Evolutionary conservation across 2,888 invertebrate species (phyloP).

Genomic region (Sycophila texana): DNA sequence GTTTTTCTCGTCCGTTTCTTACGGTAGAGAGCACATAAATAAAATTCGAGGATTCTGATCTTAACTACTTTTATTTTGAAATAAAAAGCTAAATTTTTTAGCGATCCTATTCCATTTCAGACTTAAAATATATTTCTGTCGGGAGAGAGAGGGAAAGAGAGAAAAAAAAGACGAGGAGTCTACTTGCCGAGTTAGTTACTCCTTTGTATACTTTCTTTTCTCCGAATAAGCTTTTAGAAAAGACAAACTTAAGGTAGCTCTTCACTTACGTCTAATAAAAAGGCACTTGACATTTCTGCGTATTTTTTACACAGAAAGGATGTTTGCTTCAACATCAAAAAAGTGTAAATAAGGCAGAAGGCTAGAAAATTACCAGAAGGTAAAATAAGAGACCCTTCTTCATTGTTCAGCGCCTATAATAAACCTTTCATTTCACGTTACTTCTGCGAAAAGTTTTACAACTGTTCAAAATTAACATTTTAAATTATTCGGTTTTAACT

Average conservation of each 20-base stretch:
- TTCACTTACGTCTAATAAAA: slow-evolving; percentile 11
- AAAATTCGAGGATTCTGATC: no score
- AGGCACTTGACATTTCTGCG: slow-evolving; percentile 27
- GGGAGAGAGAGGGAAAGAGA: no score
- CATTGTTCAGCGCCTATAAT: neutral
- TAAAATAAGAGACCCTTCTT: neutral
- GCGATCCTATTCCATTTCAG: no score
- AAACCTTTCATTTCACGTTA: neutral
- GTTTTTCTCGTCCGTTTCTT: no score
- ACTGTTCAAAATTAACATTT: no score
- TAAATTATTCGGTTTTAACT: no score
- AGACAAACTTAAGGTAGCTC: slow-evolving; percentile 27
- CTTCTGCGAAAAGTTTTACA: no score
- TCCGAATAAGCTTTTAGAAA: slow-evolving; percentile 12
- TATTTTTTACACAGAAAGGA: slow-evolving; percentile 15
- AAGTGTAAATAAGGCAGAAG: neutral
- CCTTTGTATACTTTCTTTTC: slow-evolving; percentile 1
- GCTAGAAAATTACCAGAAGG: neutral
- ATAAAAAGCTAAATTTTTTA: no score
- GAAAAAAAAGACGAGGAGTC: slow-evolving; percentile 8
- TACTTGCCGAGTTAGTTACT: neutral
- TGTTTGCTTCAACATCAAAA: neutral
- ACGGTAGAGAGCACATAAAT: no score
- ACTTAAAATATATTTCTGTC: no score
- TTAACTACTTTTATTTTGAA: no score